Evolutionary conservation across 2,797 vertebrate species (phyloP).

Genomic region (Mus caroli): DNA sequence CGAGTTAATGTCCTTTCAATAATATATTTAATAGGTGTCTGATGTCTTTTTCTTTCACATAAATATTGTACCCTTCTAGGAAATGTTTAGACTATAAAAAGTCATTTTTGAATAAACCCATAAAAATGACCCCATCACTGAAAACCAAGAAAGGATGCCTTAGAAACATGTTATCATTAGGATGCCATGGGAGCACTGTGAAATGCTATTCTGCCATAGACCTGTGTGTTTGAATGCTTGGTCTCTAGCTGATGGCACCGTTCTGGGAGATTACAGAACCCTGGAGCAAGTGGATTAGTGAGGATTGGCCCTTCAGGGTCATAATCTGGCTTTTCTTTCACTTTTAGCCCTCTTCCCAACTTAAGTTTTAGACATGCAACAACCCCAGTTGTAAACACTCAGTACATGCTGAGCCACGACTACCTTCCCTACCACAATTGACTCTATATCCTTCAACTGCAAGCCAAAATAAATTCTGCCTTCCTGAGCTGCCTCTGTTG

Average conservation of each 20-base stretch:
- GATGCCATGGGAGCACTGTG: neutral
- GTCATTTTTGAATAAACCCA: neutral
- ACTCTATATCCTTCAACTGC: neutral
- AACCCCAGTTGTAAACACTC: neutral
- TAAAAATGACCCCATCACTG: neutral
- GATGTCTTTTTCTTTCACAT: neutral
- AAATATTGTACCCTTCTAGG: neutral
- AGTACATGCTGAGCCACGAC: neutral
- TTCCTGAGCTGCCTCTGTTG: neutral
- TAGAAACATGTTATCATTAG: neutral
- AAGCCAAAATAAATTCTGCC: neutral
- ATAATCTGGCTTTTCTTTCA: neutral
- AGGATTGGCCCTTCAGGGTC: neutral
- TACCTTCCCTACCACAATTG: neutral
- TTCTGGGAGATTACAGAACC: neutral
- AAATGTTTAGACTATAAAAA: constrained; percentile 33
- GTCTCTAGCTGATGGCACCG: neutral
- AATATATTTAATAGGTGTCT: neutral
- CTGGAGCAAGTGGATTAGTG: neutral
- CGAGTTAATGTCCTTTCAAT: neutral
- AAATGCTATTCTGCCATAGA: neutral
- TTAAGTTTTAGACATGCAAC: neutral
- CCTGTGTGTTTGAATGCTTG: neutral
- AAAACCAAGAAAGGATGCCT: neutral
- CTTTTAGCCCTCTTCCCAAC: neutral